A percentile compares a stretch with the other conserved stretches of the same genome.
These are phyloP conservation scores for Collichthys lucidus DNA, from an alignment of 2,113 vertebrate species.

Conservation along the genomic window DNA sequence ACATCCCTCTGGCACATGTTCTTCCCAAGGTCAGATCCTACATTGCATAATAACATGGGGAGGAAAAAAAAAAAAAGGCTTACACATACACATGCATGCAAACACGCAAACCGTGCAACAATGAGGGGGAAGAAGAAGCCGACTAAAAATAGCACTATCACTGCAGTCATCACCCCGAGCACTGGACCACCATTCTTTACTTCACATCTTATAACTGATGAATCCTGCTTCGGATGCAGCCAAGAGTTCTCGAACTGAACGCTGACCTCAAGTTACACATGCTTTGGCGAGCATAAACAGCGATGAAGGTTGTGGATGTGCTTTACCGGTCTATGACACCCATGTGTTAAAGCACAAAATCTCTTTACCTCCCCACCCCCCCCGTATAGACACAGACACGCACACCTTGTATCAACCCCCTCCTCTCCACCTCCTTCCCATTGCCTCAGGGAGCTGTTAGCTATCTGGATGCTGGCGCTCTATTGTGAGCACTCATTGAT, in stretches of 20 bases:
- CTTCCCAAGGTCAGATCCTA: slow-evolving; percentile 79
- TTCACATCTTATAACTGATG: slow-evolving; percentile 63
- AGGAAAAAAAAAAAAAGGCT: slow-evolving; percentile 24
- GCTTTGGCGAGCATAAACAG: slow-evolving; percentile 54
- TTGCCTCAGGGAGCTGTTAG: slow-evolving; percentile 88
- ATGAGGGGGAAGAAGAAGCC: slow-evolving; percentile 54
- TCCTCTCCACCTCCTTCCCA: slow-evolving; percentile 68
- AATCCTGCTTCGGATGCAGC: slow-evolving; percentile 38
- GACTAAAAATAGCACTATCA: slow-evolving; percentile 74
- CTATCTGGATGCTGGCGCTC: slow-evolving; percentile 84
- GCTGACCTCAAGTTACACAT: slow-evolving; percentile 49
- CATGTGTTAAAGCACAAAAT: slow-evolving; percentile 51
- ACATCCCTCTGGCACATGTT: slow-evolving; percentile 74
- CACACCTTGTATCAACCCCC: slow-evolving; percentile 45
- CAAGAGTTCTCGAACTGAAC: slow-evolving; percentile 47
- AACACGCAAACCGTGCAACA: slow-evolving; percentile 60
- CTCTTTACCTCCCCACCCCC: slow-evolving; percentile 48
- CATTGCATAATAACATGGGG: slow-evolving; percentile 76
- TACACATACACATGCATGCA: slow-evolving; percentile 49
- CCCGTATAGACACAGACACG: background rate
- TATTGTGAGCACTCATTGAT: slow-evolving; percentile 88
- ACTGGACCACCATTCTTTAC: slow-evolving; percentile 63
- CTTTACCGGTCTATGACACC: slow-evolving; percentile 48
- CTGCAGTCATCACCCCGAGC: slow-evolving; percentile 66
- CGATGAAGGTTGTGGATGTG: slow-evolving; percentile 12